These are phyloP conservation scores for Cyanistes caeruleus DNA, from an alignment of 2,113 vertebrate genomes.

Conservation along the genomic window DNA sequence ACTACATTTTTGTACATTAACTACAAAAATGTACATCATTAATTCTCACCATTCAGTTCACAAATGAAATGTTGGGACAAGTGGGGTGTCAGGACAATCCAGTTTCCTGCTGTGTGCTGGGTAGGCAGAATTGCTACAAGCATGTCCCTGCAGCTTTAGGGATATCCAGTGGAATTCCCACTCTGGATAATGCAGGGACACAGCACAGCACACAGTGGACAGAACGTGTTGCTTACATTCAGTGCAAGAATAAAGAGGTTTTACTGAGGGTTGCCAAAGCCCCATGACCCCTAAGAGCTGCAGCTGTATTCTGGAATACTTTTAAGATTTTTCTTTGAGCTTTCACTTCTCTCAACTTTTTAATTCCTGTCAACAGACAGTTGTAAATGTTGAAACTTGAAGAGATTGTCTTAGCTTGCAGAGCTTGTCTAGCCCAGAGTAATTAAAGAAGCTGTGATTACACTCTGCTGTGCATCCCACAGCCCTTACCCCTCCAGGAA, in stretches of 20 bases:
- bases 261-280: background rate
- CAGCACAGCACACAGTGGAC: background rate
- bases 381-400: background rate
- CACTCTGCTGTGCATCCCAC: accelerated
- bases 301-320: background rate
- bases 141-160: background rate
- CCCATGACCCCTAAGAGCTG: accelerated
- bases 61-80: accelerated
- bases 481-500: background rate
- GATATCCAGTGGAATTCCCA: background rate
- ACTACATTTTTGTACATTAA: background rate
- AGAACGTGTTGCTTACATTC: background rate
- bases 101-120: background rate
- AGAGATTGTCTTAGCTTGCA: background rate
- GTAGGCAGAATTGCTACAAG: background rate
- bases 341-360: background rate
- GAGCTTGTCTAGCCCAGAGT: background rate
- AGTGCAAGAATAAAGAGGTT: background rate
- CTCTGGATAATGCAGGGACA: background rate
- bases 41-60: background rate
- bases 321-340: background rate
- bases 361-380: background rate
- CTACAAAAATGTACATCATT: too few relatives aligned
- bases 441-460: background rate
- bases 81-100: background rate